These are phyloP conservation scores for Nephrotoma appendiculata DNA, from an alignment of 2,888 invertebrate genomes.

Conservation along the genomic window DNA sequence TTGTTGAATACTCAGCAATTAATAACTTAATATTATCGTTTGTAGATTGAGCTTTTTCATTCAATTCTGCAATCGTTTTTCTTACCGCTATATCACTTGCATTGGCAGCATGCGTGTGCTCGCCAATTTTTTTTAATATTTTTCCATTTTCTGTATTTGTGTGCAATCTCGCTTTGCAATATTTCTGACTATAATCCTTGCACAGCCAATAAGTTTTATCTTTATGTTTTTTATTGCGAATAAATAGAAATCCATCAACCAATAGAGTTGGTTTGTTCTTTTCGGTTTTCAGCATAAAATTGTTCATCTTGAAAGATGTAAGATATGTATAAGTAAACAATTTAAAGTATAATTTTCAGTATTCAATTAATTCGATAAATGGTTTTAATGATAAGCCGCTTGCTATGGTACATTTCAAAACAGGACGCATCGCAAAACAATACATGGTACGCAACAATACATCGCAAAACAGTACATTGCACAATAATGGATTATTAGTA, in stretches of 20 bases:
- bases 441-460: too few species aligned
- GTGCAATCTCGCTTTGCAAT: background rate
- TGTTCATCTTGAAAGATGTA: background rate
- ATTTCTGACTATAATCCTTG: background rate
- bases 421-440: too few species aligned
- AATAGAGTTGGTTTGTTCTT: background rate
- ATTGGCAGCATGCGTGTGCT: background rate
- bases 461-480: too few species aligned
- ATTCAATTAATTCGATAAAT: too few species aligned
- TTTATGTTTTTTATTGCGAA: background rate
- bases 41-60: background rate
- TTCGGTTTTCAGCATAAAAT: background rate
- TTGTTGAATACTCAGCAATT: background rate
- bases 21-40: background rate
- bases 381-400: too few species aligned
- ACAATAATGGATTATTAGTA: too few species aligned
- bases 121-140: background rate
- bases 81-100: background rate
- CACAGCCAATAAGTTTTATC: background rate
- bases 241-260: background rate
- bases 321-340: too few species aligned
- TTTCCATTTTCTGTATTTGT: background rate
- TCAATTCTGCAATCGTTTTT: background rate
- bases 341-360: too few species aligned
- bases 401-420: too few species aligned